Evolutionary conservation across 2,113 vertebrate species (phyloP), one percentile per base, ranked within the genome.

Genomic region (Daboia siamensis): DNA sequence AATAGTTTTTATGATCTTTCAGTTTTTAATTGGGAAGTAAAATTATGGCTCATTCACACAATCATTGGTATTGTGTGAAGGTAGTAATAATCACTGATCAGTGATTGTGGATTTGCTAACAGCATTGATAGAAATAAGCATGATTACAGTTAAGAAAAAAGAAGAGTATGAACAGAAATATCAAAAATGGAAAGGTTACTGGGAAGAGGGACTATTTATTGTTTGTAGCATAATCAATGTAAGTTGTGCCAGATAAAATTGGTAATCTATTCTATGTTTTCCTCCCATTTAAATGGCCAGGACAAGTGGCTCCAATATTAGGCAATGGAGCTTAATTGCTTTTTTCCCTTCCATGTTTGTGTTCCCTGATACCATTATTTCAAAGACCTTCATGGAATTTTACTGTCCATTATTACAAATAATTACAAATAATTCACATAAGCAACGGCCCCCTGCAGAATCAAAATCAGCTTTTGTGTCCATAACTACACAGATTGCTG

Each of bases 331-430:
- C 26, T 44, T 91, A 91, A 64, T 64, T 64, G 46, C 91, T 87
- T 54, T 2, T 54, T 54, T 13, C 39, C 23, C 6, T 51, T 9
- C 61, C 26, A 13, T 46, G 17, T 80, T 56, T 92, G 86, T 2
- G 17, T 88, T 61, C 46, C 29, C 86, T 55, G 48, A 33, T 92
- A 52, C 46, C 91, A 91, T 64, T 55, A 91, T 51, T 92, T 88
- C 24, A n/a, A 51, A 55, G 59, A 74, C 59, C 48, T 92, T 92
- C 33, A 80, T 80, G 33, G 74, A 52, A 69, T 91, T 88, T 56
- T 88, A 92, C 61, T 88, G 24, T 23, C 59, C 23, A 88, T 33
- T 64, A 88, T 54, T 69, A 59, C 57, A 69, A 61, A 88, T 69
- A 80, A 15, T 29, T 90, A 59, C 57, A 69, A 61, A 88, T 69